Conservation (phyloP, 2,797 vertebrate species). For the Manis javanica region DNA sequence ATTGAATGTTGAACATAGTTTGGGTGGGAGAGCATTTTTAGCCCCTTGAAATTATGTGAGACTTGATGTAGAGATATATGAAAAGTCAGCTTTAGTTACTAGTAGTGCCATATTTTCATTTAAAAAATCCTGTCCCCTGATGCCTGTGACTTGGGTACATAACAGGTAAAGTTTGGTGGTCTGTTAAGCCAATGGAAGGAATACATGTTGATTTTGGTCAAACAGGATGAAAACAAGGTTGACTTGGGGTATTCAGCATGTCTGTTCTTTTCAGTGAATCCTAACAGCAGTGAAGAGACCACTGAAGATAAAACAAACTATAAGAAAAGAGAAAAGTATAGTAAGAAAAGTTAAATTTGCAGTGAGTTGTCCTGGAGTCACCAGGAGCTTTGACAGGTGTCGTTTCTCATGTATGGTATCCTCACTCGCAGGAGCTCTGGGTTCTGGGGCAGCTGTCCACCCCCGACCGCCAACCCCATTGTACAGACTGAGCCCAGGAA, state of each 20-base stretch:
- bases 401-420: too few species aligned
- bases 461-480: too few species aligned
- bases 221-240: not conserved
- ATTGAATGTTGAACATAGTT: not conserved
- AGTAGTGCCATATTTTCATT: not conserved
- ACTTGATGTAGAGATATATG: not conserved
- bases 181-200: not conserved
- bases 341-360: not conserved
- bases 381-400: not conserved
- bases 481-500: not conserved
- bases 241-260: not conserved
- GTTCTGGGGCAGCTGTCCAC: too few species aligned
- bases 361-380: not conserved
- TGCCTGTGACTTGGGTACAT: not conserved
- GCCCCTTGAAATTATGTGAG: not conserved
- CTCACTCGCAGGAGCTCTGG: too few species aligned
- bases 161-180: not conserved
- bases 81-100: not conserved
- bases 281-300: not conserved
- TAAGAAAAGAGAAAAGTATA: not conserved
- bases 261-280: not conserved
- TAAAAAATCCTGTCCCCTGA: not conserved
- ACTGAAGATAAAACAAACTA: not conserved
- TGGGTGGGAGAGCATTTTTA: not conserved
- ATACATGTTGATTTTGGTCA: not conserved